Base-by-base conservation (phyloP, 2,113 vertebrate genomes). In the Phylloscopus whistleri region DNA sequence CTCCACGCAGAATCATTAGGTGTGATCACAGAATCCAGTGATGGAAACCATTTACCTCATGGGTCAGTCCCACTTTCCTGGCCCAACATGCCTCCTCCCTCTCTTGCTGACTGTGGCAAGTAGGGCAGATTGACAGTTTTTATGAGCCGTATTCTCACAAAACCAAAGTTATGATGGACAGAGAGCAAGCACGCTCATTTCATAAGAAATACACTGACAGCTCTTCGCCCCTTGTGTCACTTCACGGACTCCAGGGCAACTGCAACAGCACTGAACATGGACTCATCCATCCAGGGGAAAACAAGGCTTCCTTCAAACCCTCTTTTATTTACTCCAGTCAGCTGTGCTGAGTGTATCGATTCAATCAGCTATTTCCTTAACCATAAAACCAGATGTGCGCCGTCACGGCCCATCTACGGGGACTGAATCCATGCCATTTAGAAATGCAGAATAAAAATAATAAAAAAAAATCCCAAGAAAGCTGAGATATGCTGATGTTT, bases 401-500 rank as follows among this genome's bases (percentile, higher is more conserved):
- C 31, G 94, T 96, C 95, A 97, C 13, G 95, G 96, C 88, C 91
- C 97, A 97, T 95, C 95, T 91, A 74, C 90, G 24, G 93, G 59
- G 78, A 83, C 94, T 95, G 91, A 96, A 95, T 92, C 84, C 31
- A 7, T 67, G 94, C 94, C 94, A 92, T 95, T 97, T 77, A 95
- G 91, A 96, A 96, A 95, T 69, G 86, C 43, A 93, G 87, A 96
- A 93, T 88, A 55, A 90, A 94, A 94, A 92, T 60, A 88, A 90
- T 94, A 53, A 56, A 22, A 58, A 56, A 58, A 96, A 69, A 87
- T 84, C 91, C 89, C 91, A 81, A 78, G 94, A 82, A 97, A 92
- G 95, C 78, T 80, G 77, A 95, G 93, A 89, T 83, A 91, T 51
- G 82, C 79, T 95, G 78, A 89, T 89, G 70, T 76, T 94, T 89